Conservation (phyloP, 64 coral and sea anemone species). For the Trachythela sp. region DNA sequence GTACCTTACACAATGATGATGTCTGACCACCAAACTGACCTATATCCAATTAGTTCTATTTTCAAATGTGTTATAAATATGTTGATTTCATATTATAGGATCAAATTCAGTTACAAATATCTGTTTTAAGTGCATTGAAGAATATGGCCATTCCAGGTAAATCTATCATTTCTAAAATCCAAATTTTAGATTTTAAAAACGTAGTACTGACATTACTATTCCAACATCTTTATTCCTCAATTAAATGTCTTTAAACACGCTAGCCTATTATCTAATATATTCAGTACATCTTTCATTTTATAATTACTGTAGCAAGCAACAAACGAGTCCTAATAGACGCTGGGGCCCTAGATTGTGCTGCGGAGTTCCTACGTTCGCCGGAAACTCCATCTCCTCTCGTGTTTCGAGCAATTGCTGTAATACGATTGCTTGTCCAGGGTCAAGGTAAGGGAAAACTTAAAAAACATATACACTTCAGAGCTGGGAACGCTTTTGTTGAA, state of each 20-base stretch:
- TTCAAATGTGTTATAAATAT: background rate
- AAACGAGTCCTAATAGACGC: background rate
- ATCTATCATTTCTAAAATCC: background rate
- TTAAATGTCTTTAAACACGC: no score
- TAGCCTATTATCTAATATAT: no score
- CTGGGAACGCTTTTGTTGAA: no score
- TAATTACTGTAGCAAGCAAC: constrained; percentile 4
- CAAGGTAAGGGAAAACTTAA: background rate
- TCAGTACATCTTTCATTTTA: background rate
- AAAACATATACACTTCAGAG: no score
- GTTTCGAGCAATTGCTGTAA: background rate
- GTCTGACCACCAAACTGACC: background rate
- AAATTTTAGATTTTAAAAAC: no score
- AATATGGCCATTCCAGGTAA: background rate
- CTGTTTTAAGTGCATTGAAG: constrained; percentile 1
- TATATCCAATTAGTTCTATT: background rate
- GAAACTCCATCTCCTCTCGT: background rate
- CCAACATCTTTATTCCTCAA: no score
- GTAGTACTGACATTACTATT: no score
- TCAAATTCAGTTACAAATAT: background rate
- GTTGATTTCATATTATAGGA: background rate
- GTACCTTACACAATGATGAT: background rate
- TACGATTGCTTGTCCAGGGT: background rate
- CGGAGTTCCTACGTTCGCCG: background rate
- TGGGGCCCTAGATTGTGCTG: background rate